Base-by-base conservation (phyloP, 2,888 invertebrate species). In the Ectropis crepuscularia region DNA sequence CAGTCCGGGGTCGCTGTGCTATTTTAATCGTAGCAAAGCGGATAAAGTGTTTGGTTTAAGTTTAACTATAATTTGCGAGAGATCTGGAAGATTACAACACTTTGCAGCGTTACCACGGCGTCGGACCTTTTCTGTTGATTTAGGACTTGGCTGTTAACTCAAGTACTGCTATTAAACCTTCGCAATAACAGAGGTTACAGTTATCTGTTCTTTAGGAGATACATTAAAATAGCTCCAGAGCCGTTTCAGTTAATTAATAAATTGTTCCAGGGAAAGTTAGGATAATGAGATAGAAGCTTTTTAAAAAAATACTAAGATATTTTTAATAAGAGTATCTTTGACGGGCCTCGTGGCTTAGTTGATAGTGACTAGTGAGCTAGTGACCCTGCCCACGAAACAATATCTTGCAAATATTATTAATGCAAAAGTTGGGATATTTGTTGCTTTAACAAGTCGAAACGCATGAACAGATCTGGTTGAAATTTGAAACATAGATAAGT, bases 81-180 rank as follows among this genome's bases (percentile, higher is more conserved):
- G 86, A 88, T 90, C 87, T 86, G 74, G 76, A 85, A 90, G 90
- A 90, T 90, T 88, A 90, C 85, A 79, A 83, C 86, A 86, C 86
- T 85, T 82, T 80, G 77, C 78, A 79, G 73, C 76, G 82, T 77
- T 79, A 76, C 79, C 78, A 78, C 79, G 78, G 83, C 78, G 53
- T 79, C 76, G 79, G 81, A 76, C 78, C 77, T 78, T 76, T 75
- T 70, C 69, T 90, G 91, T 90, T 89, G 86, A 85, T 83, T 89
- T 92, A 92, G 91, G 91, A 87, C 85, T 82, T 82, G 80, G 79
- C 80, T 81, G 79, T 88, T 85, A 85, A 81, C 78, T 75, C 69
- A 77, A 82, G 77, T 68, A 76, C 72, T 74, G 75, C 75, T 80
- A 81, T 82, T 67, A 80, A 74, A 77, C 73, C 70, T 66, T 63